These are phyloP conservation scores for Epinotia ramella DNA, from an alignment of 2,888 invertebrate genomes.

Conservation along the genomic window DNA sequence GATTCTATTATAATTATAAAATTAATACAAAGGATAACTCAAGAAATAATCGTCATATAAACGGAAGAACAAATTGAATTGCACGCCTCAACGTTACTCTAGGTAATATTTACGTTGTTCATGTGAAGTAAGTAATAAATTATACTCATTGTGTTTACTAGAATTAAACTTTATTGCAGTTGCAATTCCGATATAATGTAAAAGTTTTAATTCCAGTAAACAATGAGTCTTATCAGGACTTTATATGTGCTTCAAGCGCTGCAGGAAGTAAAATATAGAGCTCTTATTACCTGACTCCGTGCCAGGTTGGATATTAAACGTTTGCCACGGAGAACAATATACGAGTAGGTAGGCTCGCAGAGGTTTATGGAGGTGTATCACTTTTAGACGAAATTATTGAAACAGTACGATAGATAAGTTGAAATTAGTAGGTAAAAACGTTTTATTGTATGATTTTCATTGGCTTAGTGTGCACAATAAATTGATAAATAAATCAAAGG, in stretches of 20 bases:
- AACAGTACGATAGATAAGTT: too few species aligned
- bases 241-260: constrained; percentile 33
- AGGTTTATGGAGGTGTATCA: not conserved
- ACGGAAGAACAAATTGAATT: constrained; percentile 19
- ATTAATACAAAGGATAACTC: constrained; percentile 5
- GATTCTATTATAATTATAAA: constrained; percentile 17
- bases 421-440: too few species aligned
- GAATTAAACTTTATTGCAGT: constrained; percentile 8
- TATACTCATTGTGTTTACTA: not conserved
- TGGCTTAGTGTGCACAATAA: too few species aligned
- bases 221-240: constrained; percentile 35
- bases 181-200: not conserved
- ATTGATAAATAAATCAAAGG: too few species aligned
- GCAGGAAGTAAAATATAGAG: constrained; percentile 37
- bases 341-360: not conserved
- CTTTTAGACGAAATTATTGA: not conserved
- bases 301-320: constrained; percentile 13
- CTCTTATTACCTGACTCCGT: constrained; percentile 31
- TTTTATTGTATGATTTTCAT: too few species aligned
- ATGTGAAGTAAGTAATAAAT: constrained; percentile 5
- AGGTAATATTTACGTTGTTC: not conserved
- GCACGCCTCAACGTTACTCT: constrained; percentile 12
- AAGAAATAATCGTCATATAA: constrained; percentile 14
- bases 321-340: not conserved
- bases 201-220: constrained; percentile 25